Evolutionary conservation across 2,113 vertebrate species (phyloP), one percentile per base, ranked within the genome.

Genomic region (Holacanthus passer): DNA sequence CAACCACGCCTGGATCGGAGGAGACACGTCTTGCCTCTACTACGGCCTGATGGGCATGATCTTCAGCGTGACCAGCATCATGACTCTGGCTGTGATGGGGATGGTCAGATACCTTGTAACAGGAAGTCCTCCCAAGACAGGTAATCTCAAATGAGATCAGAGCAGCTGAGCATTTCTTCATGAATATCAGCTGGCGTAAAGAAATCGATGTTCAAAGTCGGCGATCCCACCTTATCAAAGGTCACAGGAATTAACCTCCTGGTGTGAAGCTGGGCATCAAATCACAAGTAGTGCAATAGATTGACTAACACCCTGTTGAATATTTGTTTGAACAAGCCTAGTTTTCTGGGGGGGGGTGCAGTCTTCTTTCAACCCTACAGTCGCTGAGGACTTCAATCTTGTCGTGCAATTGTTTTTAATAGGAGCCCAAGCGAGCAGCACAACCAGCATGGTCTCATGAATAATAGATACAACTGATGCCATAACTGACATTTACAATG

Each of bases 21-120:
- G 92, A 1, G 88, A 94, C 67, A 1, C 47, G 2, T 75, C 88
- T 19, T 94, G 93, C 16, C 87, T 93, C 59, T 93, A 93, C 68
- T 94, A 93, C n/a, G 78, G 91, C 55, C 87, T 93, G 75, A 93
- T 93, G 93, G 94, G 93, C 0, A 93, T 94, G 91, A 85, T 94
- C 77, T 94, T 93, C 84, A 92, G 92, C 4, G 27, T 93, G n/a
- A 91, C 92, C 76, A 94, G 94, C 81, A 92, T 94, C 81, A 80
- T 91, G 82, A 94, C 92, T 2, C 80, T 94, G 68, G 77, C 93
- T 22, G 82, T 88, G 47, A 89, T 93, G 89, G 91, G 90, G 8
- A 81, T 91, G 82, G 83, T 94, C 60, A 78, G 94, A 41, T 93
- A 85, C 77, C 79, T 93, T 79, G 89, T 89, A 16, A 92, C 89